phyloP scores from a whole-genome alignment of 2,888 invertebrate genomes.

The Eudasyphora cyanicolor region DNA sequence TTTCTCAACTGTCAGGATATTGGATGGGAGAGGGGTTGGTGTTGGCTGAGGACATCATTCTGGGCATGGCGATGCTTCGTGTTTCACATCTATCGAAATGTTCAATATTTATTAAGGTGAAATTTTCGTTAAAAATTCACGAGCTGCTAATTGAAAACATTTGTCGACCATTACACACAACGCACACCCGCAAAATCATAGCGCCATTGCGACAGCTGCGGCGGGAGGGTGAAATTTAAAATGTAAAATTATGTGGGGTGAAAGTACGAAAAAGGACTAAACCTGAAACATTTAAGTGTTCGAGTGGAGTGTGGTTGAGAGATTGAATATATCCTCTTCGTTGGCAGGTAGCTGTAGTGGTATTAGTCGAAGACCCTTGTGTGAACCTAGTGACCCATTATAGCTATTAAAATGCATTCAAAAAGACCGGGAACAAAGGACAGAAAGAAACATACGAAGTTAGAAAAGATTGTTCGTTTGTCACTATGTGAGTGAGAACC shows the following conservation, averaged over 20 bases:
- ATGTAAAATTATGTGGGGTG: constrained; percentile 7
- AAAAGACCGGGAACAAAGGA: background rate
- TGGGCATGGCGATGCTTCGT: background rate
- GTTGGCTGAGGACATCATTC: background rate
- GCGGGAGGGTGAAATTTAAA: background rate
- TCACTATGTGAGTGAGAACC: constrained; percentile 59
- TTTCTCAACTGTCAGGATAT: background rate
- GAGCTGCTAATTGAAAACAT: constrained; percentile 78
- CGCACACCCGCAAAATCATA: constrained; percentile 63
- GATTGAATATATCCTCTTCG: background rate
- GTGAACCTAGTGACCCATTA: constrained; percentile 60
- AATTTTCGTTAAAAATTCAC: constrained; percentile 74
- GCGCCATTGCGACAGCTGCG: constrained; percentile 40
- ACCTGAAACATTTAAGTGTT: background rate
- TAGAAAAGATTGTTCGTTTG: constrained; percentile 57
- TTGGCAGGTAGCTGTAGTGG: constrained; percentile 34
- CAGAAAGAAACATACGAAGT: constrained; percentile 1
- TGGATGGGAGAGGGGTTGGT: background rate
- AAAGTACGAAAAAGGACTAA: constrained; percentile 33
- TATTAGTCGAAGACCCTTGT: too few species aligned
- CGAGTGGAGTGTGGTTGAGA: background rate
- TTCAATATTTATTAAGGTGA: constrained; percentile 64
- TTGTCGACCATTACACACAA: constrained; percentile 72
- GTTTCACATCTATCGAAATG: constrained; percentile 16
- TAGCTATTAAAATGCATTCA: constrained; percentile 46